phyloP scores from a whole-genome alignment of 2,797 vertebrate genomes.

The Loriculus beryllinus region DNA sequence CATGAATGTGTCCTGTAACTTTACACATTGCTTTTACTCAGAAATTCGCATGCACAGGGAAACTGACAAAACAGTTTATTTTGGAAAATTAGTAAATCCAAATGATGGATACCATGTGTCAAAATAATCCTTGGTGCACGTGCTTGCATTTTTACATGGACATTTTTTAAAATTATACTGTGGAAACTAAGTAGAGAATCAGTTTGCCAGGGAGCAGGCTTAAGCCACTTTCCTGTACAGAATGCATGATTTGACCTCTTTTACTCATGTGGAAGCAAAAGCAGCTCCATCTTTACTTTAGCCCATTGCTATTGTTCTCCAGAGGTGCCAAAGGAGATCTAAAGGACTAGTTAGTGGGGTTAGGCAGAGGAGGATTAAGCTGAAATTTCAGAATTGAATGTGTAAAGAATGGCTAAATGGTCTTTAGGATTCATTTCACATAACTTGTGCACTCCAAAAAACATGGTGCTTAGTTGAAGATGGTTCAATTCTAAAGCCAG shows the following conservation, averaged over 20 bases:
- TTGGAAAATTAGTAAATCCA: conserved; percentile 62
- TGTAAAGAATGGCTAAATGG: not conserved
- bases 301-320: not conserved
- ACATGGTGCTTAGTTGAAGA: not conserved
- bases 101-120: conserved; percentile 66
- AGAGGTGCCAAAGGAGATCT: not conserved
- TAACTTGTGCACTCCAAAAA: not conserved
- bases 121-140: conserved; percentile 50
- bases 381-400: not conserved
- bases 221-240: not conserved
- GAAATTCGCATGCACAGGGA: conserved; percentile 22
- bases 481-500: not conserved
- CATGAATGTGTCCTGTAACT: not conserved
- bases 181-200: not conserved
- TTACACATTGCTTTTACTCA: conserved; percentile 14
- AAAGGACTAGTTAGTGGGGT: not conserved
- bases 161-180: not conserved
- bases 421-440: not conserved
- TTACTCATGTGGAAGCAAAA: not conserved
- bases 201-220: not conserved
- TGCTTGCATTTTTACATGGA: conserved; percentile 42
- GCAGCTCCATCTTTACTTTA: not conserved
- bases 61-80: conserved; percentile 64
- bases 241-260: not conserved
- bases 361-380: not conserved